phyloP scores from a whole-genome alignment of 2,888 invertebrate genomes.

The Drosophila suboccidentalis region DNA sequence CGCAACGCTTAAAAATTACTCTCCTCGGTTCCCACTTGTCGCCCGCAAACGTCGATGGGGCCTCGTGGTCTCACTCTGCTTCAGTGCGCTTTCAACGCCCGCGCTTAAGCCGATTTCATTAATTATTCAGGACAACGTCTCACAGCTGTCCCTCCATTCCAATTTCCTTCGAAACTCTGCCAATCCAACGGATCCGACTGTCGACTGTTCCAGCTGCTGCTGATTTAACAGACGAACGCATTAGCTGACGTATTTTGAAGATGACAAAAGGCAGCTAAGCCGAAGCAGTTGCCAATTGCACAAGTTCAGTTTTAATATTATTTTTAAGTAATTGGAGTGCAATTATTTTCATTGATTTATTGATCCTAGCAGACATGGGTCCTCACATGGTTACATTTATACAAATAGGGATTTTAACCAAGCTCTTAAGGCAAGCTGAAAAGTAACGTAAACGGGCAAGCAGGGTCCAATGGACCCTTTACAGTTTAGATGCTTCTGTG shows the following conservation, averaged over 20 bases:
- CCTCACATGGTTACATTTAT: too few species aligned
- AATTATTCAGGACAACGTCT: slow-evolving; percentile 70
- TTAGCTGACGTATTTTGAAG: slow-evolving; percentile 13
- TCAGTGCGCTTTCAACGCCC: slow-evolving; percentile 41
- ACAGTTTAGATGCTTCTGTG: too few species aligned
- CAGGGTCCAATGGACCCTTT: too few species aligned
- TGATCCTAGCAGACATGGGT: too few species aligned
- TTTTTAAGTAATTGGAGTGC: neutral
- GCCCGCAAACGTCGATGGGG: neutral
- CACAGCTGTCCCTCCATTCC: neutral
- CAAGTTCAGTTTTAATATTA: neutral
- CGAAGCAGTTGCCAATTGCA: slow-evolving; percentile 9
- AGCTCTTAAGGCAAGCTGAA: too few species aligned
- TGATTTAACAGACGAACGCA: slow-evolving; percentile 32
- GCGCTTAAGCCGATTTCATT: slow-evolving; percentile 58
- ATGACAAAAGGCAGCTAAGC: neutral
- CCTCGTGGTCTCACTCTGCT: slow-evolving; percentile 13
- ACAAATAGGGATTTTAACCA: too few species aligned
- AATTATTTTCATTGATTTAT: neutral
- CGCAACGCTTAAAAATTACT: slow-evolving; percentile 48
- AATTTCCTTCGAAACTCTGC: neutral
- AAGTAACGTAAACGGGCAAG: too few species aligned
- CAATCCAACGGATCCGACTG: neutral
- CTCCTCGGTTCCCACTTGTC: slow-evolving; percentile 2
- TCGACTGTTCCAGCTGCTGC: slow-evolving; percentile 21